Evolutionary conservation across 2,113 vertebrate genomes (phyloP).

Genomic region (Donacobius atricapilla): DNA sequence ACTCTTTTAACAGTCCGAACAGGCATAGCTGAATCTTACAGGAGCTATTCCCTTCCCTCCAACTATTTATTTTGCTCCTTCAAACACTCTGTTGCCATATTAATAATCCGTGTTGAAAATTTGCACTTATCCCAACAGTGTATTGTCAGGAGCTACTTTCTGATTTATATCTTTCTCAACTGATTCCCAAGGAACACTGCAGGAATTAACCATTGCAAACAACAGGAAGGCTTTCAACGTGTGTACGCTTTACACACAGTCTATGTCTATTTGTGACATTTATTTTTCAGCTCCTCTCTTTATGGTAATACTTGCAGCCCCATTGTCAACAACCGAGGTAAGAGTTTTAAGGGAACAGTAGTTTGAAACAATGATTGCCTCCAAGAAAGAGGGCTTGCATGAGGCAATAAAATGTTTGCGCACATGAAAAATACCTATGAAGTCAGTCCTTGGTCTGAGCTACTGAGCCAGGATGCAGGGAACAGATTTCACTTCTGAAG

Average conservation of each 20-base stretch:
- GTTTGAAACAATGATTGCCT: not conserved
- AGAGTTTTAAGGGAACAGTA: not conserved
- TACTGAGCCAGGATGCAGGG: not conserved
- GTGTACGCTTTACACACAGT: not conserved
- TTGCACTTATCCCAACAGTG: slow-evolving; percentile 28
- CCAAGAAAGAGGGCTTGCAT: not conserved
- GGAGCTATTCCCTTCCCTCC: slow-evolving; percentile 42
- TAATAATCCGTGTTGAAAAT: slow-evolving; percentile 29
- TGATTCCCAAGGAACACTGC: not conserved
- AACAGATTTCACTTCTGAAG: not conserved
- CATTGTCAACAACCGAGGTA: fast-evolving
- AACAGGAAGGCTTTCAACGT: not conserved
- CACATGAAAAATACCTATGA: not conserved
- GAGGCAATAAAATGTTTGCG: not conserved
- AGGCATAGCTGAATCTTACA: slow-evolving; percentile 47
- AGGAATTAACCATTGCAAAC: not conserved
- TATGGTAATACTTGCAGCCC: not conserved
- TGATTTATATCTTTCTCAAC: slow-evolving; percentile 9
- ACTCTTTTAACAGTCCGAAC: slow-evolving; percentile 64
- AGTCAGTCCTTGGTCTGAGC: not conserved
- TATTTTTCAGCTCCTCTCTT: not conserved
- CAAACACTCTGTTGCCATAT: slow-evolving; percentile 42
- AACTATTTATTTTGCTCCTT: not conserved
- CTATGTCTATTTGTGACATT: not conserved
- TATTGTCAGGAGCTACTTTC: not conserved